Evolutionary conservation across 1,140 invertebrate species (phyloP).

Genomic region (Brachionus angularis): DNA sequence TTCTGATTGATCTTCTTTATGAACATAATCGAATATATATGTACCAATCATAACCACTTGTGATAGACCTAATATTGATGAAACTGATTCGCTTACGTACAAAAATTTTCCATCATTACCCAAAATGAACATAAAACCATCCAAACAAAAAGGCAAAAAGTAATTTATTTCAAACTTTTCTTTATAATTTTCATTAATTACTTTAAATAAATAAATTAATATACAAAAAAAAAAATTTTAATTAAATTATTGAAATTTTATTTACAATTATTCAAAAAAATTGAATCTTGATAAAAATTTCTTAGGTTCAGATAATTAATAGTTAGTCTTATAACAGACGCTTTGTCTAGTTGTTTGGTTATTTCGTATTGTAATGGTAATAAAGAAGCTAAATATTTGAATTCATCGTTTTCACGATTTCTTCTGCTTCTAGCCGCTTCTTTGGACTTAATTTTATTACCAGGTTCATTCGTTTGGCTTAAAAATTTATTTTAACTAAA

Average conservation of each 20-base stretch:
- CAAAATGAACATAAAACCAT: constrained; percentile 31
- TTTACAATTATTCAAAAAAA: neutral
- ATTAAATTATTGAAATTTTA: too few relatives aligned
- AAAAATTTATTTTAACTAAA: too few relatives aligned
- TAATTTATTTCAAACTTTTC: constrained; percentile 9
- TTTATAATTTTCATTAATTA: neutral
- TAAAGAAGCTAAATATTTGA: constrained; percentile 96
- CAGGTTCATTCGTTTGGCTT: too few relatives aligned
- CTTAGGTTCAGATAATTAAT: constrained; percentile 88
- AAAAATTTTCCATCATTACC: constrained; percentile 37
- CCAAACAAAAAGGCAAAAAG: constrained; percentile 4
- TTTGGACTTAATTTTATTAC: constrained; percentile 68
- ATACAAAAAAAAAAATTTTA: neutral
- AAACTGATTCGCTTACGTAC: constrained; percentile 35
- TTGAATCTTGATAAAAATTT: constrained; percentile 28
- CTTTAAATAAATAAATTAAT: neutral
- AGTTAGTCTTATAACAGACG: constrained; percentile 93
- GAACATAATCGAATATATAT: constrained; percentile 33
- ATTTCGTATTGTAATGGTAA: constrained; percentile 89
- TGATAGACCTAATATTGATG: constrained; percentile 27
- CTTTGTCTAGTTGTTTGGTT: constrained; percentile 94
- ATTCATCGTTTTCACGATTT: constrained; percentile 96
- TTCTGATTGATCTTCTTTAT: constrained; percentile 14
- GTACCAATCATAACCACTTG: constrained; percentile 32
- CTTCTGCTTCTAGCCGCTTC: constrained; percentile 87